Base-by-base conservation (phyloP, 37 sponge, comb jelly and placozoan genomes). In the Aplysina aerophoba region DNA sequence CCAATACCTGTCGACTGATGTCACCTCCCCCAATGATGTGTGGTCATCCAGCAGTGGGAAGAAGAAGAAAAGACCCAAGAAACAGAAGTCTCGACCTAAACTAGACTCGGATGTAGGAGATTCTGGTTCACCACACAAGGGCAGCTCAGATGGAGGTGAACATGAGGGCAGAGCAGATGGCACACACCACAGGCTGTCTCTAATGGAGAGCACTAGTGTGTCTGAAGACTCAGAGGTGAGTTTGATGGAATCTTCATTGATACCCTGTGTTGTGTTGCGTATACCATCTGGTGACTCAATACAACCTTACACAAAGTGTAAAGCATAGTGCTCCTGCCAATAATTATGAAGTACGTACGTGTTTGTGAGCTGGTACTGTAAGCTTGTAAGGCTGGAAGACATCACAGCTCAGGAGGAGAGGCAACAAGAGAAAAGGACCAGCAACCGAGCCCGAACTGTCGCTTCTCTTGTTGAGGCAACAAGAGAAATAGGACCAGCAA, bases 151-250 rank as follows among this genome's bases (percentile, higher is more conserved):
- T 21, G 35, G 35, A 20, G 74, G 74, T 38, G 78, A 75, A 40
- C 11, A 28, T n/a, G 78, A 75, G 0, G 38, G 37, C n/a, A 75
- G 53, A 41, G 40, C 78, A 41, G 78, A 75, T 24, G 50, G 50
- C 50, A 50, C 78, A 5, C 14, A 44, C 2, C 31, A 39, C 16
- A 39, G 54, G 53, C 44, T 40, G 20, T 50, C 78, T 4, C 38
- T 19, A 15, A 54, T 75, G 2, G 71, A 69, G 15, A 50, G 54
- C 25, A 19, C 37, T 11, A 75, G 78, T 50, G 54, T 24, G 20
- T 75, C 78, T 19, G 78, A 75, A 44, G 78, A 75, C 11, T 75
- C 78, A 75, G 78, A 75, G 54, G 78, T 75, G 15, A 41, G 71
- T 69, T 17, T 65, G 66, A 20, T 11, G 33, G 6, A 34, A 17